Evolutionary conservation across 2,797 vertebrate genomes (phyloP).

Genomic region (Bradypus variegatus): DNA sequence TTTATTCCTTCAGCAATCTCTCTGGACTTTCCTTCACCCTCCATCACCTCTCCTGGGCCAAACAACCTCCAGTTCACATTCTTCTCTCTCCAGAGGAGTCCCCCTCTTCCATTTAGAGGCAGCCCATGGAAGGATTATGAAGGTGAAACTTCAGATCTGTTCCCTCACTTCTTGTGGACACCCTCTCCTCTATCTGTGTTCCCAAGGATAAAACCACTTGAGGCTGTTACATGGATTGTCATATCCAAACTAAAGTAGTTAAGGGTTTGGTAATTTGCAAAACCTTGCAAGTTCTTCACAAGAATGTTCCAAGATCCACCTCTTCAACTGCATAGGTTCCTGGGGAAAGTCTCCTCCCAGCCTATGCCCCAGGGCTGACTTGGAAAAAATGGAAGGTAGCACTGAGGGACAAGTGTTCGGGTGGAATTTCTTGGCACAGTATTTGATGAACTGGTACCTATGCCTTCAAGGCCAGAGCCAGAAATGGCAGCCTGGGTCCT

Average conservation of each 20-base stretch:
- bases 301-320: background rate
- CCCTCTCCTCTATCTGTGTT: background rate
- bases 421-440: background rate
- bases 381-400: background rate
- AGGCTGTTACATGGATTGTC: background rate
- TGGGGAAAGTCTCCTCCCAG: background rate
- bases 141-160: background rate
- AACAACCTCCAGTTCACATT: background rate
- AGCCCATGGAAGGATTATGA: background rate
- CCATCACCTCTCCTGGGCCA: background rate
- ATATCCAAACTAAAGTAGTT: background rate
- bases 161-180: background rate
- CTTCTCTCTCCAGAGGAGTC: background rate
- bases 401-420: background rate
- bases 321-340: background rate
- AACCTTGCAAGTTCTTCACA: background rate
- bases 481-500: background rate
- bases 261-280: background rate
- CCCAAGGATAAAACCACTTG: background rate
- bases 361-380: fast-evolving
- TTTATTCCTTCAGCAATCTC: background rate
- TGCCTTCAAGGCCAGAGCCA: background rate
- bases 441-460: background rate
- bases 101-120: background rate
- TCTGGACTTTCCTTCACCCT: background rate